phyloP scores from a whole-genome alignment of 2,888 invertebrate species.

The Mechanitis messenoides region DNA sequence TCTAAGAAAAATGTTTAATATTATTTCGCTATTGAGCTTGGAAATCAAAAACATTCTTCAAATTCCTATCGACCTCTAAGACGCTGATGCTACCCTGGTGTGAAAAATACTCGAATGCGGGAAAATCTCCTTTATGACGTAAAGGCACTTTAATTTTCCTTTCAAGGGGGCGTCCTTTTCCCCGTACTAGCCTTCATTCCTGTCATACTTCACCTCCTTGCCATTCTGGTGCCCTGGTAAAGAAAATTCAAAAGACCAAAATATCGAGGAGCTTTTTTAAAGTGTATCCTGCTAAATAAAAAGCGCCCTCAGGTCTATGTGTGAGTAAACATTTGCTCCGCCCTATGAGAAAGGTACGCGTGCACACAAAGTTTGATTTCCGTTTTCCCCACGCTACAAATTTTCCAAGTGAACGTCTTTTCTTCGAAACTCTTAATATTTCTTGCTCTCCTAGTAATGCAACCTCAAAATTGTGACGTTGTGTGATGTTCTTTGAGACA shows the following conservation, averaged over 20 bases:
- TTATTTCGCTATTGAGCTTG: too few relatives aligned
- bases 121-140: conserved; percentile 69
- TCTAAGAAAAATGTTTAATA: too few relatives aligned
- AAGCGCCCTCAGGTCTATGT: neutral
- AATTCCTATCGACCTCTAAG: conserved; percentile 43
- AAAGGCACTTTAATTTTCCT: conserved; percentile 36
- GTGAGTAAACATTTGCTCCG: conserved; percentile 29
- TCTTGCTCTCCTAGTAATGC: conserved; percentile 42
- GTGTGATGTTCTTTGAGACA: conserved; percentile 12
- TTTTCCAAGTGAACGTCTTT: neutral
- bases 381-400: too few relatives aligned
- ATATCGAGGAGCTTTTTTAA: conserved; percentile 63
- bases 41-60: conserved; percentile 32
- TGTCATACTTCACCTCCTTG: conserved; percentile 48
- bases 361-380: neutral
- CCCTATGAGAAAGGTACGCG: neutral
- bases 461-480: conserved; percentile 47
- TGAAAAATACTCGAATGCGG: conserved; percentile 72
- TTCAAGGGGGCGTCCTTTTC: conserved; percentile 29
- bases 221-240: conserved; percentile 51
- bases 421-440: conserved; percentile 8
- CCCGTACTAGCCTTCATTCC: conserved; percentile 45
- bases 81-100: conserved; percentile 55
- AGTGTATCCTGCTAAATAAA: conserved; percentile 23
- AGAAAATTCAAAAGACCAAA: conserved; percentile 71